phyloP scores from a whole-genome alignment of 1,140 invertebrate species.

The Oscheius sp. region DNA sequence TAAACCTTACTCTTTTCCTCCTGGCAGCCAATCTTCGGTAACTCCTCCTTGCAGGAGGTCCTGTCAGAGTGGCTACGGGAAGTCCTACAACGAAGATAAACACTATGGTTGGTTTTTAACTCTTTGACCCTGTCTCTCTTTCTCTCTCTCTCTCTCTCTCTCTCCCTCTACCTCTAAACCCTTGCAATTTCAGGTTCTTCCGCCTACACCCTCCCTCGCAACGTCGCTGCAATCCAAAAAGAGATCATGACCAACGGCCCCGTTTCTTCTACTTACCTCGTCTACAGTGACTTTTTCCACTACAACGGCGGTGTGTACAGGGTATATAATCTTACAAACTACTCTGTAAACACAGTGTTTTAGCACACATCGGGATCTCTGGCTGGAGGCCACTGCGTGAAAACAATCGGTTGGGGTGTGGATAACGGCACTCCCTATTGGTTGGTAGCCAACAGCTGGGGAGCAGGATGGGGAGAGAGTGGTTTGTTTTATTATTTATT shows the following conservation, averaged over 20 bases:
- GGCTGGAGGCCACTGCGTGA: not conserved
- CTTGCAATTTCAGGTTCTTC: not conserved
- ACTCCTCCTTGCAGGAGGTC: not conserved
- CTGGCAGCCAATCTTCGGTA: not conserved
- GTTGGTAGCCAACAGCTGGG: not conserved
- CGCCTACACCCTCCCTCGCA: not conserved
- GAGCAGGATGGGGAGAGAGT: not conserved
- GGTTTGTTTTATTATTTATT: no score
- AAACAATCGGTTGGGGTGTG: not conserved
- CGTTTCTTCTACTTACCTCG: not conserved
- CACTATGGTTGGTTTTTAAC: not conserved
- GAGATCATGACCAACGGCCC: not conserved
- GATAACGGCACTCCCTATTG: constrained; percentile 3
- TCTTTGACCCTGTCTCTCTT: no score
- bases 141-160: no score
- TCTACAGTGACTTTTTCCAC: not conserved
- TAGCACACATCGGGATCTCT: not conserved
- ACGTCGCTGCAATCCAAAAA: not conserved
- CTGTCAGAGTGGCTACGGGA: not conserved
- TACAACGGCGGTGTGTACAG: not conserved
- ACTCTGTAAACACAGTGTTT: not conserved
- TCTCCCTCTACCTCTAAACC: not conserved
- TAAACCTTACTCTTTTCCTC: constrained; percentile 1
- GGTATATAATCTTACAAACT: not conserved
- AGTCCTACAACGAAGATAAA: not conserved